phyloP scores from a whole-genome alignment of 2,113 vertebrate genomes.

The Gnathonemus longibarbis region DNA sequence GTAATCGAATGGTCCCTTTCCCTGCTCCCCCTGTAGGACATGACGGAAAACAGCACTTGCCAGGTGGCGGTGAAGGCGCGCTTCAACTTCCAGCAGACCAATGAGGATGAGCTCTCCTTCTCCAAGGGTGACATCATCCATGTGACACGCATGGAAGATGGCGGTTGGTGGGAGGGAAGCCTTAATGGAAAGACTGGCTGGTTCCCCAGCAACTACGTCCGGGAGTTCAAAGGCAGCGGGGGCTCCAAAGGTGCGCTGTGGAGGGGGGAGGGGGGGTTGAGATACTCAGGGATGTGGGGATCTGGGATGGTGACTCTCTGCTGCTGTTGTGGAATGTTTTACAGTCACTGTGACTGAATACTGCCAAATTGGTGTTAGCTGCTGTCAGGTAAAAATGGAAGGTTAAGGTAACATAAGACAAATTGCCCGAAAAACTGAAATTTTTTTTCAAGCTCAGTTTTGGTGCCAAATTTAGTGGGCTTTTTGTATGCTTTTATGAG shows the following conservation, averaged over 20 bases:
- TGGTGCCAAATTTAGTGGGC: neutral
- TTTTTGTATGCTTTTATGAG: neutral
- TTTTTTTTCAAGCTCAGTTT: neutral
- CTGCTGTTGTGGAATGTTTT: neutral
- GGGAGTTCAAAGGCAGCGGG: conserved; percentile 90
- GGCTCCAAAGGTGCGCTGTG: conserved; percentile 43
- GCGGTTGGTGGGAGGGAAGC: conserved; percentile 96
- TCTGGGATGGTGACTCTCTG: neutral
- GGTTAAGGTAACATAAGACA: too few species aligned
- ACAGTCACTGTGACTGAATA: neutral
- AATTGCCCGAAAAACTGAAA: neutral
- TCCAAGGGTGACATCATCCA: conserved; percentile 87
- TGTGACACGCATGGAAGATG: conserved; percentile 89
- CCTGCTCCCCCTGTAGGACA: conserved; percentile 70
- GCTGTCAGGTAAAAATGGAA: neutral
- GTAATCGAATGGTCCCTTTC: neutral
- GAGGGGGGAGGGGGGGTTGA: neutral
- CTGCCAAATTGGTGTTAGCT: neutral
- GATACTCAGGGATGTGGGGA: neutral
- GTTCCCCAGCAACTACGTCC: conserved; percentile 98
- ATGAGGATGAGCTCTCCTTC: conserved; percentile 96
- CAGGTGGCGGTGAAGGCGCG: conserved; percentile 88
- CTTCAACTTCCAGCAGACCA: conserved; percentile 95
- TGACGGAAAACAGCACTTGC: conserved; percentile 86
- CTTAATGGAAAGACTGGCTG: conserved; percentile 84